Conservation (phyloP, 1,140 invertebrate genomes). For the Pseudoatta argentina region DNA sequence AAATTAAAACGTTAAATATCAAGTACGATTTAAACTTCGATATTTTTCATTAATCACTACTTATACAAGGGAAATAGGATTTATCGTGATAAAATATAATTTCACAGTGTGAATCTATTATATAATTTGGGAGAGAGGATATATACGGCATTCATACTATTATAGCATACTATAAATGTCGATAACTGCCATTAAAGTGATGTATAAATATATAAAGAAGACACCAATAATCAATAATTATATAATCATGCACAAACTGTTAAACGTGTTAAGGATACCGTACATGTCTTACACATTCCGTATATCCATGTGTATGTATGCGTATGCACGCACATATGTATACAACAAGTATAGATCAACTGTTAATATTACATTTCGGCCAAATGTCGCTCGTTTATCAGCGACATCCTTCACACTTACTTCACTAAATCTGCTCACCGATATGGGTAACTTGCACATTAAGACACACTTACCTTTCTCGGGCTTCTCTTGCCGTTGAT, state of each 20-base stretch:
- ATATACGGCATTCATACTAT: conserved; percentile 20
- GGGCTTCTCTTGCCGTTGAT: conserved; percentile 86
- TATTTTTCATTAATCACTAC: conserved; percentile 19
- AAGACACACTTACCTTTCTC: conserved; percentile 87
- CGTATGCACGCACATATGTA: not conserved
- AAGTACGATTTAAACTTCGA: not conserved
- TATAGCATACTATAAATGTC: conserved; percentile 21
- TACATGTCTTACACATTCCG: conserved; percentile 21
- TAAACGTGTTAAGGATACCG: conserved; percentile 54
- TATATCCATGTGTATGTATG: not conserved
- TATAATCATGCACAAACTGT: conserved; percentile 59
- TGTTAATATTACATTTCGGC: conserved; percentile 1
- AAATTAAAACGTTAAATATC: not conserved
- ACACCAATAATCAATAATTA: conserved; percentile 40
- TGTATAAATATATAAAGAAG: not conserved
- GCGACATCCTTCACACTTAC: conserved; percentile 40
- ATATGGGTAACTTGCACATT: not conserved
- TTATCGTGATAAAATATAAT: conserved; percentile 19
- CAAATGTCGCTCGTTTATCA: not conserved
- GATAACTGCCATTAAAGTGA: conserved; percentile 1
- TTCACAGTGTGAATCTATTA: not conserved
- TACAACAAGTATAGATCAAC: not conserved
- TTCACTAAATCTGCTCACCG: conserved; percentile 27
- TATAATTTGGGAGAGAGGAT: conserved; percentile 20
- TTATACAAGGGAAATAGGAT: not conserved